Base-by-base conservation (phyloP, 2,888 invertebrate genomes). In the Eupithecia centaureata region DNA sequence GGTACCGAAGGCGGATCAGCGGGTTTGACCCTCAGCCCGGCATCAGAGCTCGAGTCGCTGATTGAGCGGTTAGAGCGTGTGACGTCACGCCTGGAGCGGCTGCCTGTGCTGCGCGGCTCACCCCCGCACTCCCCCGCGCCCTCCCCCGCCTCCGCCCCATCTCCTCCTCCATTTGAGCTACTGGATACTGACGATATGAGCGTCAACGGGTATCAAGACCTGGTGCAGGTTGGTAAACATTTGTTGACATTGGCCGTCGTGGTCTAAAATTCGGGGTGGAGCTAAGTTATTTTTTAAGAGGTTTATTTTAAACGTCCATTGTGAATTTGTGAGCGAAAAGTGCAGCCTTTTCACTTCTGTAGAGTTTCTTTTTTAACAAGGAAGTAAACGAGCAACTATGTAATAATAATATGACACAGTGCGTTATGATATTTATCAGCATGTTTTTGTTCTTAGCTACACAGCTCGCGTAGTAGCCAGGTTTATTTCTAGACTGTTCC, bases 51-150 rank as follows among this genome's bases (percentile, higher is more conserved):
- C 76, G 96, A 96, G 83, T 94, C 94, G 72, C 89, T 97, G 82
- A 95, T 96, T 76, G 95, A 94, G 79, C 95, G 97, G 58, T 86
- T 97, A 81, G 97, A 97, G 89, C 94, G 94, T 76, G 95, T 97
- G 70, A 96, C 96, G 13, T 94, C 94, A 76, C 95, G 96, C 69
- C 90, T 97, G 77, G 97, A 96, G 90, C 93, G 94, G 60, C 87
- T 94, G 75, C 91, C 88, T 54, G 75, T 79, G 75, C 78, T 90
- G 77, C 86, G 85, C 2, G 85, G 84, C 18, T 79, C 87, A 27
- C 86, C 87, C 62, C 87, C 87, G 63, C 77, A 78, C 62, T 86
- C 88, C 10, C 88, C 87, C 42, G 84, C 81, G 66, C 86, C 83
- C n/a, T 85, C 88, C 15, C 86, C 82, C 47, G 83, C 73, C 30